Percentiles rank a stretch among this genome's conserved stretches.
phyloP scores from a whole-genome alignment of 2,888 invertebrate species.

The Phorcus lineatus region DNA sequence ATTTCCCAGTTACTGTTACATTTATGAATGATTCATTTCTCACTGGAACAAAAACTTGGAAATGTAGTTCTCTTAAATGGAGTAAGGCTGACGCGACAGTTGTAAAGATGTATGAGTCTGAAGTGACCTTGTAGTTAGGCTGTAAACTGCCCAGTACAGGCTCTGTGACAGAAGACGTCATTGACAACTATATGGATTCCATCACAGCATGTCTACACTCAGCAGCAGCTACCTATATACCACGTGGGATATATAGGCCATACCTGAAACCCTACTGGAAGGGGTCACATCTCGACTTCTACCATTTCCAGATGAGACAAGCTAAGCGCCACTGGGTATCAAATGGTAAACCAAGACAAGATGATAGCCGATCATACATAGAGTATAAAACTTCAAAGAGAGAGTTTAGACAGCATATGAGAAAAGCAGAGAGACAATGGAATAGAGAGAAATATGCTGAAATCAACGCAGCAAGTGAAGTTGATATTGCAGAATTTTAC shows the following conservation, averaged over 20 bases:
- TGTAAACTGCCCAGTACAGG: not conserved
- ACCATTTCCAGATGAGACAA: not conserved
- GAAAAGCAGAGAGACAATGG: not conserved
- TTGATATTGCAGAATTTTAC: conserved; percentile 12
- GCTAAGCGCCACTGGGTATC: not conserved
- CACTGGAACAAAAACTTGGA: not conserved
- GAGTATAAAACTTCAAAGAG: not conserved
- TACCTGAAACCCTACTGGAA: conserved; percentile 19
- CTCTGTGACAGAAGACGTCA: not conserved
- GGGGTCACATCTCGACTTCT: not conserved
- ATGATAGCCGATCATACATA: not conserved
- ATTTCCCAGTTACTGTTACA: not conserved
- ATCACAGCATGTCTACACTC: not conserved
- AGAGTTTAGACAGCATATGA: not conserved
- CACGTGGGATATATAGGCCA: not conserved
- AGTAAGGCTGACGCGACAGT: not conserved
- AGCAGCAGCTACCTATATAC: not conserved
- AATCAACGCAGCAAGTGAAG: not conserved
- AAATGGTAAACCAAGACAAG: not conserved
- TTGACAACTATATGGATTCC: not conserved
- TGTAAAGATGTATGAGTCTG: not conserved
- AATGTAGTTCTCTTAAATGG: not conserved
- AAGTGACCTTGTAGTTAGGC: not conserved
- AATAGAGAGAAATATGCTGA: not conserved
- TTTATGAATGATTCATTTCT: not conserved